These are phyloP conservation scores for Psittacula cyanocephala DNA, from an alignment of 2,113 vertebrate genomes.

Conservation along the genomic window DNA sequence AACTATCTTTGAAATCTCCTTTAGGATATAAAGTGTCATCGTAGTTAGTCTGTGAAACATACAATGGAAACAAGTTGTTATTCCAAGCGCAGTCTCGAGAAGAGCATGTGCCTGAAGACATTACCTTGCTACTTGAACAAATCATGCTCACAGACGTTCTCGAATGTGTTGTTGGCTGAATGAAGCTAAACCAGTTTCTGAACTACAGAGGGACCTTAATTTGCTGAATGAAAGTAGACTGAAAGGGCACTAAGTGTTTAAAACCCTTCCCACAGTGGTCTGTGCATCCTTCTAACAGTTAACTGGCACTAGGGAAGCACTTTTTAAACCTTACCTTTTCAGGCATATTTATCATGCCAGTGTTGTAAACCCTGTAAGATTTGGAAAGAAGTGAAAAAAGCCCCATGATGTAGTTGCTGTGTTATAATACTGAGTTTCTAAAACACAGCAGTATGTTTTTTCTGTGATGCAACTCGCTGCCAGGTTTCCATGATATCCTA, in stretches of 20 bases:
- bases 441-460: background rate
- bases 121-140: background rate
- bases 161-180: background rate
- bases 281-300: background rate
- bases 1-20: background rate
- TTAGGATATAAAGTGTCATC: background rate
- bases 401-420: background rate
- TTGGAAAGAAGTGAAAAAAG: background rate
- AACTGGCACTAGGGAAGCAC: background rate
- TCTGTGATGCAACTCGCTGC: background rate
- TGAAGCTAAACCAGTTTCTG: background rate
- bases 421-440: background rate
- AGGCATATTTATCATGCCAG: background rate
- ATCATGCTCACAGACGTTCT: background rate
- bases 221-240: background rate
- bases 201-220: background rate
- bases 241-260: background rate
- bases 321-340: background rate
- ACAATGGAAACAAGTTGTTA: background rate
- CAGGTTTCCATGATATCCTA: conserved; percentile 44
- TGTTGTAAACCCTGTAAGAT: background rate
- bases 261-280: background rate
- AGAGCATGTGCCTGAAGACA: background rate
- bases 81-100: background rate
- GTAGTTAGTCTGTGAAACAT: background rate